phyloP scores from a whole-genome alignment of 64 coral and sea anemone genomes.

The Montipora efflorescens region DNA sequence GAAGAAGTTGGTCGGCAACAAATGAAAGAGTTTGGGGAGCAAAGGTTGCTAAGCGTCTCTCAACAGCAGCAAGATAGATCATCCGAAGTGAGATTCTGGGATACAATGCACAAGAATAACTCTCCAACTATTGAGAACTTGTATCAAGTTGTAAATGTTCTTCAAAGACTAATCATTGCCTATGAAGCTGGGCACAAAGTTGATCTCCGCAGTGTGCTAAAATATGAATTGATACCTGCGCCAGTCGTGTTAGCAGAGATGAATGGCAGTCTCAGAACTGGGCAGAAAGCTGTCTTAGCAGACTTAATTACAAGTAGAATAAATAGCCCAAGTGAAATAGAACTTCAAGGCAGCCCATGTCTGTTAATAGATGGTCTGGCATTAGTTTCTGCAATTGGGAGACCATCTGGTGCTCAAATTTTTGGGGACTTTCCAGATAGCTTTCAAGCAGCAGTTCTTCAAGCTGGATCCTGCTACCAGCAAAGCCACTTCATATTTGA shows the following conservation, averaged over 20 bases:
- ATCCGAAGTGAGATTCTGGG: constrained; percentile 7
- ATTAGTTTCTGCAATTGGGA: constrained; percentile 65
- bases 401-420: constrained; percentile 57
- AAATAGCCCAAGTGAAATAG: constrained; percentile 60
- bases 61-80: constrained; percentile 4
- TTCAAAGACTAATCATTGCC: constrained; percentile 73
- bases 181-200: constrained; percentile 47
- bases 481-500: constrained; percentile 3
- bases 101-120: constrained; percentile 72
- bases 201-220: constrained; percentile 69
- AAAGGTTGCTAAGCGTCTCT: neutral
- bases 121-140: constrained; percentile 60
- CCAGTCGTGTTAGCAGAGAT: constrained; percentile 71
- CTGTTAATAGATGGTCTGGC: constrained; percentile 80
- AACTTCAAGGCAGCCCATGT: constrained; percentile 53
- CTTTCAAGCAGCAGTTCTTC: constrained; percentile 19
- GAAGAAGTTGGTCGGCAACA: constrained; percentile 19
- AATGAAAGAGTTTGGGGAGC: constrained; percentile 28
- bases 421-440: constrained; percentile 49
- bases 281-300: constrained; percentile 74
- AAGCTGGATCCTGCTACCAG: constrained; percentile 8
- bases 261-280: constrained; percentile 75
- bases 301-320: constrained; percentile 63
- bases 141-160: constrained; percentile 67
- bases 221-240: constrained; percentile 69